Evolutionary conservation across 2,888 invertebrate genomes (phyloP).

Genomic region (Protodeltote pygarga): DNA sequence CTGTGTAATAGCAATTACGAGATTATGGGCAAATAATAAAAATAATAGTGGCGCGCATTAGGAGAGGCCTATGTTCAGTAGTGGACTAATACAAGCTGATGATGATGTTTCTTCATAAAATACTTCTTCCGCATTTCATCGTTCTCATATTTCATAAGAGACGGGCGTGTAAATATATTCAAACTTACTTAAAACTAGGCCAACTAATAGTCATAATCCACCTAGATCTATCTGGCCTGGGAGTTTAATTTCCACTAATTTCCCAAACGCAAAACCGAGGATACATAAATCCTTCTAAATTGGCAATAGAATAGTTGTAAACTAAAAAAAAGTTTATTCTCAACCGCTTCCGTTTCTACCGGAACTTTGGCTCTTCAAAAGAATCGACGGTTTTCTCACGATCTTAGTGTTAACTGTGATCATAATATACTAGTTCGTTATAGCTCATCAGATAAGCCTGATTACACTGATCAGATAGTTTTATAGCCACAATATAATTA

Average conservation of each 20-base stretch:
- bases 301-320: slow-evolving; percentile 32
- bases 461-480: slow-evolving; percentile 63
- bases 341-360: slow-evolving; percentile 36
- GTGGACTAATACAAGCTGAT: too few species aligned
- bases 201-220: slow-evolving; percentile 1
- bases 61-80: too few species aligned
- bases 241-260: slow-evolving; percentile 22
- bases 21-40: too few species aligned
- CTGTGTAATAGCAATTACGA: too few species aligned
- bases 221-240: slow-evolving; percentile 3
- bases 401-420: slow-evolving; percentile 37
- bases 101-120: too few species aligned
- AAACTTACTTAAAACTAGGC: too few species aligned
- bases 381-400: slow-evolving; percentile 43
- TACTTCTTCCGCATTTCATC: too few species aligned
- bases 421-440: slow-evolving; percentile 45
- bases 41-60: too few species aligned
- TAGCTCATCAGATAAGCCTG: slow-evolving; percentile 61
- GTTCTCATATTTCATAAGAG: too few species aligned
- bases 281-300: slow-evolving; percentile 47
- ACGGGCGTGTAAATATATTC: too few species aligned
- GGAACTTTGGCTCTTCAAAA: slow-evolving; percentile 34
- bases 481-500: slow-evolving; percentile 69
- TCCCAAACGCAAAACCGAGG: slow-evolving; percentile 32
- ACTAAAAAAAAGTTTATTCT: slow-evolving; percentile 13